Evolutionary conservation across 2,797 vertebrate genomes (phyloP).

Genomic region (Natrix natrix): DNA sequence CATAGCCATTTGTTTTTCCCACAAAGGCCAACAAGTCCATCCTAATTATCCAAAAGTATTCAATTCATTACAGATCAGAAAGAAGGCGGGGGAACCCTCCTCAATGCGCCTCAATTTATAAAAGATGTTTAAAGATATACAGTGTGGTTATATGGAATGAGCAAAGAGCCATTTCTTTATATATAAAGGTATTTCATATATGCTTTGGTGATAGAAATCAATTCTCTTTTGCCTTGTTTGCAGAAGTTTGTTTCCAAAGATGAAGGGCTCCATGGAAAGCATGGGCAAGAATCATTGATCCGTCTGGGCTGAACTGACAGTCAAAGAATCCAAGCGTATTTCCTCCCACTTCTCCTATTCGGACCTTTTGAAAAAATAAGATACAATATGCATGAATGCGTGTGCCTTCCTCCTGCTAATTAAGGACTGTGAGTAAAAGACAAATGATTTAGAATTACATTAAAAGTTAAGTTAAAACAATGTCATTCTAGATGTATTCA

Average conservation of each 20-base stretch:
- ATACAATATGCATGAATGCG: conserved; percentile 42
- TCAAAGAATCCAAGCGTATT: conserved; percentile 96
- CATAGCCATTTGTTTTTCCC: background rate
- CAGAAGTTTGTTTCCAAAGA: conserved; percentile 83
- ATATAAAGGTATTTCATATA: background rate
- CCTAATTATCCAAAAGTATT: background rate
- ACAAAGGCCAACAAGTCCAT: background rate
- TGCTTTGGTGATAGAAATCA: background rate
- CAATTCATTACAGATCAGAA: background rate
- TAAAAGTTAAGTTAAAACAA: background rate
- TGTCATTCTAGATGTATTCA: background rate
- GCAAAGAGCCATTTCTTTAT: background rate
- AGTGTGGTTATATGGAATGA: background rate
- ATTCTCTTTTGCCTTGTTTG: conserved; percentile 70
- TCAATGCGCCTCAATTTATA: background rate
- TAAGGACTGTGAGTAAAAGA: background rate
- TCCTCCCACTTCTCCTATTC: conserved; percentile 96
- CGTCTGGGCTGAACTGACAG: conserved; percentile 91
- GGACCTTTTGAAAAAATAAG: conserved; percentile 78
- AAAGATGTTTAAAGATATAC: background rate
- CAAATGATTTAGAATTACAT: background rate
- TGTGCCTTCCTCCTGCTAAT: background rate
- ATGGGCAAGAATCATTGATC: conserved; percentile 88
- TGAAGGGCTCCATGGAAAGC: conserved; percentile 94
- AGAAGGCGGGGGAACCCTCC: background rate